Evolutionary conservation across 2,113 vertebrate genomes (phyloP).

Genomic region (Arvicanthis niloticus): DNA sequence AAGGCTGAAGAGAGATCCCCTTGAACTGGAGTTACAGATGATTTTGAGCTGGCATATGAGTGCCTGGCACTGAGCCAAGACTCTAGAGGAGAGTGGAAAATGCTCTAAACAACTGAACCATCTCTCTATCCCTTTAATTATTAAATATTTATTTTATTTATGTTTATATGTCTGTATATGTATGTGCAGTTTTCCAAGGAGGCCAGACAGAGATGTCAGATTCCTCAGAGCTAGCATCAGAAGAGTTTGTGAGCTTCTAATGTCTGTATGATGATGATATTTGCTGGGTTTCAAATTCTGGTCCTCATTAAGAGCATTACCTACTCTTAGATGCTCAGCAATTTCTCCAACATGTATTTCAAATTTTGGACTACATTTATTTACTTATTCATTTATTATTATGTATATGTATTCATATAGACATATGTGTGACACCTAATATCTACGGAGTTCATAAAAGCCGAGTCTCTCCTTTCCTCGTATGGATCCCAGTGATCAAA

Average conservation of each 20-base stretch:
- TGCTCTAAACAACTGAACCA: neutral
- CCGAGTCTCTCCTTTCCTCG: neutral
- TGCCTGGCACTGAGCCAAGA: neutral
- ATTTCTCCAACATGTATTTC: neutral
- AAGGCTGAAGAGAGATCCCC: neutral
- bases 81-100: neutral
- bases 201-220: neutral
- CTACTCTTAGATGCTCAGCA: neutral
- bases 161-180: accelerated
- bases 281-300: neutral
- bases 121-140: neutral
- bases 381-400: neutral
- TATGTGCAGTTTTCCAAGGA: neutral
- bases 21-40: neutral
- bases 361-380: neutral
- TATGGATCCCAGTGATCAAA: neutral
- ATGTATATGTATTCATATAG: neutral
- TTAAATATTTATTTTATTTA: neutral
- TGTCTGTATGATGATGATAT: neutral
- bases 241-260: neutral
- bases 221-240: neutral
- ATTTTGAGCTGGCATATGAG: too few species aligned
- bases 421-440: neutral
- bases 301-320: neutral
- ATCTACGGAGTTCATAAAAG: too few species aligned